phyloP scores from a whole-genome alignment of 2,888 invertebrate species.

The Lochmaea crataegi region DNA sequence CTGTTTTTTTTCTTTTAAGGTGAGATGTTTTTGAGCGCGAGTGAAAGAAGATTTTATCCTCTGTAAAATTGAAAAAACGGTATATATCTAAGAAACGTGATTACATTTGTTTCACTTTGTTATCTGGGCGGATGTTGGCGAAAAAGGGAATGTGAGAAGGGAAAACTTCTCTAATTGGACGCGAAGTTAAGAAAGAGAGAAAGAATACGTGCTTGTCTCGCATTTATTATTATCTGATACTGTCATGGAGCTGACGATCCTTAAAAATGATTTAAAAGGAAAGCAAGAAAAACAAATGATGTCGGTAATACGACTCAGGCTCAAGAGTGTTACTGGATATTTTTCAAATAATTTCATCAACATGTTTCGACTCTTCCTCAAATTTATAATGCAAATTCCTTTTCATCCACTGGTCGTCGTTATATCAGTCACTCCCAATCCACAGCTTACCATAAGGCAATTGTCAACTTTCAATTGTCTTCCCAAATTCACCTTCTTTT shows the following conservation, averaged over 20 bases:
- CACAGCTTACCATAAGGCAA: too few relatives aligned
- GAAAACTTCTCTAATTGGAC: conserved; percentile 6
- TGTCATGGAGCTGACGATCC: neutral
- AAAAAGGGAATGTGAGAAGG: neutral
- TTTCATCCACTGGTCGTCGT: too few relatives aligned
- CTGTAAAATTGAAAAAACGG: conserved; percentile 14
- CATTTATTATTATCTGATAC: conserved; percentile 4
- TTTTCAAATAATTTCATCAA: too few relatives aligned
- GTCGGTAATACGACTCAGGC: neutral
- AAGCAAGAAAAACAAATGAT: conserved; percentile 1
- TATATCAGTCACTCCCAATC: too few relatives aligned
- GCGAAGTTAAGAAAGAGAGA: conserved; percentile 12
- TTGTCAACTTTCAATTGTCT: too few relatives aligned
- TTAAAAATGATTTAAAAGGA: conserved; percentile 1
- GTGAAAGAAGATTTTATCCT: neutral
- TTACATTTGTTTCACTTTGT: conserved; percentile 15
- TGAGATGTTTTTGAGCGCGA: neutral
- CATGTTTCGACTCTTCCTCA: too few relatives aligned
- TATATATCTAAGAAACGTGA: conserved; percentile 10
- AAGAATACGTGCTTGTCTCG: conserved; percentile 10
- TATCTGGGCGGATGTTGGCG: neutral
- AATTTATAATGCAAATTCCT: too few relatives aligned
- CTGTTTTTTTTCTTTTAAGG: neutral
- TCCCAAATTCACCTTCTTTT: too few relatives aligned
- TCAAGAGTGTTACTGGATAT: neutral